These are phyloP conservation scores for Platynereis dumerilii DNA, from an alignment of 2,888 invertebrate species.

Conservation along the genomic window DNA sequence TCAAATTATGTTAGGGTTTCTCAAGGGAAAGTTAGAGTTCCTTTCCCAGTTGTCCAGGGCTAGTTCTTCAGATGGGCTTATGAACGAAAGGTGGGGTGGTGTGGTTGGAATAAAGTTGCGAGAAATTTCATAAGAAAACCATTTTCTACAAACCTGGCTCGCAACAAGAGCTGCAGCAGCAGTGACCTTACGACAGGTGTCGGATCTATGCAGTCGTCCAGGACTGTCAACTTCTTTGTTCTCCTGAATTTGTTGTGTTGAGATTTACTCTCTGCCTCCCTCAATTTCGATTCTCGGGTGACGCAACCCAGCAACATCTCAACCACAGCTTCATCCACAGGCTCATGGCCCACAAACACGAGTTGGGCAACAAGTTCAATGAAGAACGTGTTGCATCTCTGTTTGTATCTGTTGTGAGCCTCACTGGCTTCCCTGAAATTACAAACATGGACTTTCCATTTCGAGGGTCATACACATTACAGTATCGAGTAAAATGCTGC, in stretches of 20 bases:
- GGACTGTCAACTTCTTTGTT: slow-evolving; percentile 46
- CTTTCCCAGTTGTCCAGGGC: no score
- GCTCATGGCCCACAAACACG: slow-evolving; percentile 35
- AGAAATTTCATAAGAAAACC: no score
- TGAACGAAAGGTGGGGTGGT: no score
- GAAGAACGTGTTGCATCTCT: slow-evolving; percentile 38
- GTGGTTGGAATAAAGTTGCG: no score
- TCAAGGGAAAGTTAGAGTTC: no score
- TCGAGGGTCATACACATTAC: no score
- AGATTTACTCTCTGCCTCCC: not conserved
- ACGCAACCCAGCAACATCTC: slow-evolving; percentile 35
- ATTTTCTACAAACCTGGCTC: slow-evolving; percentile 45
- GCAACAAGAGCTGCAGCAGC: slow-evolving; percentile 48
- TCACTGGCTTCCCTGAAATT: slow-evolving; percentile 26
- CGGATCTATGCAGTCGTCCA: slow-evolving; percentile 48
- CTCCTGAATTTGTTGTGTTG: not conserved
- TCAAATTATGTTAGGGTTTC: no score
- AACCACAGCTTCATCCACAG: slow-evolving; percentile 34
- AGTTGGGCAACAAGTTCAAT: slow-evolving; percentile 39
- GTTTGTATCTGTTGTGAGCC: slow-evolving; percentile 31
- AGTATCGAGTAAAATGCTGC: no score
- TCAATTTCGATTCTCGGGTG: slow-evolving; percentile 21
- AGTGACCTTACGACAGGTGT: slow-evolving; percentile 53
- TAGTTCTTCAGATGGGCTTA: no score
- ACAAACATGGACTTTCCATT: no score